Evolutionary conservation across 2,888 invertebrate species (phyloP).

Genomic region (Nomada ferruginata): DNA sequence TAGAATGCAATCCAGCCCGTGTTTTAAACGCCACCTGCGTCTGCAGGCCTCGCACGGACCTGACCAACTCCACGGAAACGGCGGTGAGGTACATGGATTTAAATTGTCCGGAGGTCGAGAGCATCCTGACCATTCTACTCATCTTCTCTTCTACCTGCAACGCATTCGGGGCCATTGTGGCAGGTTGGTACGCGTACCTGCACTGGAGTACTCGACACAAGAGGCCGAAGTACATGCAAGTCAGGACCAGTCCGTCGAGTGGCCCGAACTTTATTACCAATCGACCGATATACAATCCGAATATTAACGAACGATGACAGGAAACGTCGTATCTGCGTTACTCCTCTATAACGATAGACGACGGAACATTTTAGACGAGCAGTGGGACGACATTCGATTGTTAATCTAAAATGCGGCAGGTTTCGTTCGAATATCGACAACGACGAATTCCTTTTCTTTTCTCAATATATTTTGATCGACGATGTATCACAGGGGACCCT

Average conservation of each 20-base stretch:
- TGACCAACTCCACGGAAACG: constrained; percentile 61
- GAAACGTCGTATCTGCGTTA: constrained; percentile 53
- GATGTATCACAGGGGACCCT: too few relatives aligned
- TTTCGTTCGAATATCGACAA: neutral
- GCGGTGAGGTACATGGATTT: constrained; percentile 76
- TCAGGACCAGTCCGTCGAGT: constrained; percentile 68
- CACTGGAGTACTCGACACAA: constrained; percentile 78
- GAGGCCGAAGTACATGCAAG: constrained; percentile 77
- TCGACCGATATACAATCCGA: constrained; percentile 62
- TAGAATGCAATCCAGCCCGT: constrained; percentile 78
- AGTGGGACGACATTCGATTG: neutral
- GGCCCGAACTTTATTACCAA: constrained; percentile 39
- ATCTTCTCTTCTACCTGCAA: constrained; percentile 79
- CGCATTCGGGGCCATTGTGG: constrained; percentile 73
- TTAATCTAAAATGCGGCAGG: too few relatives aligned
- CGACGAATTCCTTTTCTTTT: neutral
- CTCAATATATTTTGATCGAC: too few relatives aligned
- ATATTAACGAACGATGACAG: constrained; percentile 67
- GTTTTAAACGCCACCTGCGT: constrained; percentile 77
- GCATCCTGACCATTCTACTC: constrained; percentile 76
- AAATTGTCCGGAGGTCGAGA: constrained; percentile 80
- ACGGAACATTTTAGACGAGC: constrained; percentile 16
- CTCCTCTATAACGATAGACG: constrained; percentile 47
- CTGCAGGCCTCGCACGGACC: constrained; percentile 72
- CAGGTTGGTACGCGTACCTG: constrained; percentile 79